phyloP scores from a whole-genome alignment of 2,113 vertebrate species.

The Perca schrenkii region DNA sequence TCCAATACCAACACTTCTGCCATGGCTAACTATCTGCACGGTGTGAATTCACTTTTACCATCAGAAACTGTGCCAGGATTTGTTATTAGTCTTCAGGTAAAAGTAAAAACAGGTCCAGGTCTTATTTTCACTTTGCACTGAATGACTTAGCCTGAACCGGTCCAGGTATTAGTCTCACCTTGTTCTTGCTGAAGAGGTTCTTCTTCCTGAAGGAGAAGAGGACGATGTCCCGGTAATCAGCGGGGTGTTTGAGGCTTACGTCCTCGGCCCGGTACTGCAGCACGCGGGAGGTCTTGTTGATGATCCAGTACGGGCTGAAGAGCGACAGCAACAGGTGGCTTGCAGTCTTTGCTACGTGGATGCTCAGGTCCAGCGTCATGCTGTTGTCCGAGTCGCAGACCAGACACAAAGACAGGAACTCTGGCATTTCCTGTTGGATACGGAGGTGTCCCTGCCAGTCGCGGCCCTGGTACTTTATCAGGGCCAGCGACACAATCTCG shows the following conservation, averaged over 20 bases:
- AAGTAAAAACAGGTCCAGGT: too few species aligned
- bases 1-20: too few species aligned
- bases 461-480: slow-evolving; percentile 92
- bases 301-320: slow-evolving; percentile 97
- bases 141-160: too few species aligned
- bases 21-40: too few species aligned
- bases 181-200: slow-evolving; percentile 93
- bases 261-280: slow-evolving; percentile 96
- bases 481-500: slow-evolving; percentile 90
- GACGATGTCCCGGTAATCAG: slow-evolving; percentile 91
- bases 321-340: slow-evolving; percentile 87
- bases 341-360: slow-evolving; percentile 80
- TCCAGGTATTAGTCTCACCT: slow-evolving; percentile 81
- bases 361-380: slow-evolving; percentile 85
- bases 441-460: slow-evolving; percentile 91
- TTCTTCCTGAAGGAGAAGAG: slow-evolving; percentile 97
- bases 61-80: too few species aligned
- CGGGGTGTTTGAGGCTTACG: slow-evolving; percentile 90
- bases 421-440: slow-evolving; percentile 81
- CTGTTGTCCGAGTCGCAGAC: slow-evolving; percentile 74
- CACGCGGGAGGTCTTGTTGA: slow-evolving; percentile 95
- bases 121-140: too few species aligned
- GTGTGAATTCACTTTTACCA: too few species aligned
- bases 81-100: too few species aligned
- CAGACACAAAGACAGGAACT: slow-evolving; percentile 90